phyloP scores from a whole-genome alignment of 2,888 invertebrate species.

The Hirtodrosophila alboralis region DNA sequence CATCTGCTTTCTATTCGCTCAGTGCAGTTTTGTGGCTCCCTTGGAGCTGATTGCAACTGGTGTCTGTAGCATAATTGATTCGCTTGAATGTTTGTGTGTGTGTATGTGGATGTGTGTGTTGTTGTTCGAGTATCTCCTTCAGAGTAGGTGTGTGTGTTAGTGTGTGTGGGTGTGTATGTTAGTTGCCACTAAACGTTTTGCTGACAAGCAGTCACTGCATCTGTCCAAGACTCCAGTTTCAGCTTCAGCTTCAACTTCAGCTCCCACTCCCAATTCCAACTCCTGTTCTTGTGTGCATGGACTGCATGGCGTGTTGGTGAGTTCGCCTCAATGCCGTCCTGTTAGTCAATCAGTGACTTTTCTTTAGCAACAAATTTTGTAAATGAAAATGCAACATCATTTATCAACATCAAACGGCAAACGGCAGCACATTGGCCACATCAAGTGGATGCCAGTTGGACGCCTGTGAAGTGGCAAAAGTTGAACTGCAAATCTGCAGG shows the following conservation, averaged over 20 bases:
- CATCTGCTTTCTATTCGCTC: too few species aligned
- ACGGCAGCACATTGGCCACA: slow-evolving; percentile 69
- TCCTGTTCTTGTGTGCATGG: background rate
- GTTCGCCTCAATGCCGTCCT: slow-evolving; percentile 56
- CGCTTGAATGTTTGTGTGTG: slow-evolving; percentile 3
- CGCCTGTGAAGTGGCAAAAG: slow-evolving; percentile 47
- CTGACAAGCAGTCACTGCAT: slow-evolving; percentile 74
- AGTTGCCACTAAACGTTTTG: slow-evolving; percentile 74
- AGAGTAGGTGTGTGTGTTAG: slow-evolving; percentile 14
- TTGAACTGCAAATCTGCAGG: slow-evolving; percentile 31
- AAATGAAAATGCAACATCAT: slow-evolving; percentile 80
- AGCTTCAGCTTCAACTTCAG: slow-evolving; percentile 3
- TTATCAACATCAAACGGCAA: slow-evolving; percentile 73
- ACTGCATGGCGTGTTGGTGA: slow-evolving; percentile 35
- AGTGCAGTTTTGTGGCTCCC: slow-evolving; percentile 28
- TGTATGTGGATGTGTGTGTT: slow-evolving; percentile 9
- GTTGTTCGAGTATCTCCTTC: slow-evolving; percentile 23
- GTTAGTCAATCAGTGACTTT: slow-evolving; percentile 77
- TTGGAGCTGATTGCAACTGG: slow-evolving; percentile 58
- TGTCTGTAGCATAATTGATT: slow-evolving; percentile 77
- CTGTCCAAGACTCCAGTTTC: slow-evolving; percentile 37
- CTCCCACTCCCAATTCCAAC: slow-evolving; percentile 5
- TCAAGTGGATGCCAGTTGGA: slow-evolving; percentile 53
- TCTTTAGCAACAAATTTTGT: slow-evolving; percentile 73
- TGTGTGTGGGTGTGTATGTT: slow-evolving; percentile 38